Percentiles rank a stretch among this genome's conserved stretches.
These are phyloP conservation scores for Neosalanx taihuensis DNA, from an alignment of 2,797 vertebrate genomes.

Conservation along the genomic window DNA sequence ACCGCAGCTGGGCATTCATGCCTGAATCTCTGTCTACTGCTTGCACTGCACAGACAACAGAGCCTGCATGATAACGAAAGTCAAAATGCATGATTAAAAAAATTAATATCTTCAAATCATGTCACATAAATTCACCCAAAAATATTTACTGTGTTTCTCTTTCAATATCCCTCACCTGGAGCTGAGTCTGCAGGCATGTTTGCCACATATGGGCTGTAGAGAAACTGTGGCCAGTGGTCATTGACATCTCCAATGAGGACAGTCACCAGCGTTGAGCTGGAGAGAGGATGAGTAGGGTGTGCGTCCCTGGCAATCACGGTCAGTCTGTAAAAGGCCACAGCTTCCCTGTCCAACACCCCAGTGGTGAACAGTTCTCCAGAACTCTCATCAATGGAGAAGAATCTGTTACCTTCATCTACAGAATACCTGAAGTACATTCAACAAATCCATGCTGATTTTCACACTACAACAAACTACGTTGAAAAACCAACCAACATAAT, in stretches of 20 bases:
- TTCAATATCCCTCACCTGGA: constrained; percentile 49
- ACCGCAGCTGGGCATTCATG: constrained; percentile 70
- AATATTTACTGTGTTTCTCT: neutral
- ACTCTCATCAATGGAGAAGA: constrained; percentile 69
- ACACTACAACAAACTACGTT: too few species aligned
- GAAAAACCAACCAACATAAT: too few species aligned
- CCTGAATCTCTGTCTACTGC: constrained; percentile 71
- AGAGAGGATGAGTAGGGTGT: constrained; percentile 60
- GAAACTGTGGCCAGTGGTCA: constrained; percentile 72
- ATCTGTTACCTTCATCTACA: constrained; percentile 52
- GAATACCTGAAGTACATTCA: constrained; percentile 63
- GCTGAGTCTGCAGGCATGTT: constrained; percentile 61
- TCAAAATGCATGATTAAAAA: constrained; percentile 7
- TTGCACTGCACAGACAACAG: constrained; percentile 67
- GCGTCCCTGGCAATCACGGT: constrained; percentile 63
- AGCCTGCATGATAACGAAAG: constrained; percentile 56
- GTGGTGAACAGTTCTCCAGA: constrained; percentile 70
- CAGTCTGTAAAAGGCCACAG: constrained; percentile 58
- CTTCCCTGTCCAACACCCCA: constrained; percentile 69
- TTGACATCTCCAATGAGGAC: constrained; percentile 72
- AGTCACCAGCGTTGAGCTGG: constrained; percentile 65
- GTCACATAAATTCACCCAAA: neutral
- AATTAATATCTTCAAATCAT: neutral
- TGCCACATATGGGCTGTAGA: constrained; percentile 73
- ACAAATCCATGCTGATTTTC: neutral